These are phyloP conservation scores for Bombylius major DNA, from an alignment of 2,888 invertebrate species.

Conservation along the genomic window DNA sequence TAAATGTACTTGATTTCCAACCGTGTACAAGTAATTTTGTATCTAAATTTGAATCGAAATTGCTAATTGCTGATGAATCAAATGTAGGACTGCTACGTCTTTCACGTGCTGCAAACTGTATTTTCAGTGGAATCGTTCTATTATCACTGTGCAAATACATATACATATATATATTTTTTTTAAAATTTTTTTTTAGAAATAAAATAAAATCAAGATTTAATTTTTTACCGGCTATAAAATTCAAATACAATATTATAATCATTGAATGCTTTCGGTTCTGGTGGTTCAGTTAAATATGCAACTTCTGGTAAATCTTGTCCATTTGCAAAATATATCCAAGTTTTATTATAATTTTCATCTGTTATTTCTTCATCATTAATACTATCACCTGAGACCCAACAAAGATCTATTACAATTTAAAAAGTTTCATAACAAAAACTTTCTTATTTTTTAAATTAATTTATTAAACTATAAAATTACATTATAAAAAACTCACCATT, in stretches of 20 bases:
- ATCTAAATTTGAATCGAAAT: conserved; percentile 29
- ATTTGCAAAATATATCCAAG: conserved; percentile 37
- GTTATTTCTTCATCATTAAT: conserved; percentile 16
- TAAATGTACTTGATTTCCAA: conserved; percentile 34
- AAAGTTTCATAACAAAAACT: not conserved
- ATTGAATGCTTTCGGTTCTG: conserved; percentile 21
- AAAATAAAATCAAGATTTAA: not conserved
- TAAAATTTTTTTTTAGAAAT: not conserved
- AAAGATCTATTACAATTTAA: too few relatives aligned
- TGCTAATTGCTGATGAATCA: conserved; percentile 21
- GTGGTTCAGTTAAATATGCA: conserved; percentile 30
- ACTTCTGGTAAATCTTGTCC: conserved; percentile 33
- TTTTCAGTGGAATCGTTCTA: not conserved
- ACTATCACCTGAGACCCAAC: not conserved
- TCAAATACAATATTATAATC: conserved; percentile 27
- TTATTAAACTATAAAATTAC: too few relatives aligned
- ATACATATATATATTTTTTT: too few relatives aligned
- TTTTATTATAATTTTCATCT: conserved; percentile 33
- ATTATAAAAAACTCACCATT: too few relatives aligned
- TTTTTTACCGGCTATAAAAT: conserved; percentile 25
- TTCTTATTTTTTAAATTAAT: too few relatives aligned
- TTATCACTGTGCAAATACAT: not conserved
- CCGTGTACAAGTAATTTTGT: conserved; percentile 35
- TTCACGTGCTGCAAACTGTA: not conserved
- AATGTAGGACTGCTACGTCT: not conserved